Base-by-base conservation (phyloP, 1,140 invertebrate species). In the Hylaeus anthracinus region DNA sequence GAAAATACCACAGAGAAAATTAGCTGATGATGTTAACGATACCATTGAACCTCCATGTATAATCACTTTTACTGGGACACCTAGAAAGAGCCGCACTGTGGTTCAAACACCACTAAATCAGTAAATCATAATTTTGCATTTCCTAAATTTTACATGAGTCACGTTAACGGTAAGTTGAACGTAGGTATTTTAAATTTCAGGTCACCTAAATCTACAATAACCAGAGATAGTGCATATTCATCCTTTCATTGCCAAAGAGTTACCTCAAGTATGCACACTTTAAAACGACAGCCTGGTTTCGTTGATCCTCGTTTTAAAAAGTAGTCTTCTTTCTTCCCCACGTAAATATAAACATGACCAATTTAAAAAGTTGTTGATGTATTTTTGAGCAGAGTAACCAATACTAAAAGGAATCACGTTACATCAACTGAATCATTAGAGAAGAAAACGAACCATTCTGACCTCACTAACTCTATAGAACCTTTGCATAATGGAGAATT, bases 1-100 rank as follows among this genome's bases (percentile, higher is more conserved):
- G 26, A 92, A 93, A 90, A 90, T 93, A 82, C 92, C 92, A 5
- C 69, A 71, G 45, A 89, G 91, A 45, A 91, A 84, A 84, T 79
- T 86, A 71, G 73, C 64, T 1, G 83, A 91, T 67, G 87, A 90
- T 65, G 58, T 81, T 8, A 77, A 79, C 14, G 88, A 89, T 64
- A 78, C 89, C 37, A 90, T 89, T 51, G 83, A 90, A 82, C 88
- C 89, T 76, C 88, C 91, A 0, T 92, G 87, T 26, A 78, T 91
- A 37, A 81, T 93, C 12, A 88, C 89, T 65, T 81, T 91, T 48
- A 84, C 82, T 1, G 88, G 84, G 72, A 90, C 86, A 66, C 72
- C 85, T 15, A 86, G 86, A 64, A 92, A 88, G 83, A 90, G 86
- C 88, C 87, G 82, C 37, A 88, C 86, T 39, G 82, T 83, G 48